Evolutionary conservation across 2,113 vertebrate species (phyloP).

Genomic region (Catharus fuscescens): DNA sequence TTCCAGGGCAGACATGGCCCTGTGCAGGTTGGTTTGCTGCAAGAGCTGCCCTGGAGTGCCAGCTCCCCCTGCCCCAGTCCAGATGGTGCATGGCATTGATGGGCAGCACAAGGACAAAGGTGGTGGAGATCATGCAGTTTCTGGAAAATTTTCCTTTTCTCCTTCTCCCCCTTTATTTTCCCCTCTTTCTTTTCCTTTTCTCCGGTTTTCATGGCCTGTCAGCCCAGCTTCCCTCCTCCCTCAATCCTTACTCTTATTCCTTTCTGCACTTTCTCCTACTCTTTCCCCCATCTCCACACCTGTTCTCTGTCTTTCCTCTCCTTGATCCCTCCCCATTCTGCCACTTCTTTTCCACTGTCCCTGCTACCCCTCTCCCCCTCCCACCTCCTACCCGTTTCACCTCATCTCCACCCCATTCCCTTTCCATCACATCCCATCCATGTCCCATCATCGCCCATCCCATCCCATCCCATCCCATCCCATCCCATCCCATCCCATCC

Average conservation of each 20-base stretch:
- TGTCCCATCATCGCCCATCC: rapidly evolving
- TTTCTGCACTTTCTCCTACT: background rate
- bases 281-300: background rate
- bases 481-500: background rate
- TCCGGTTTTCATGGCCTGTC: background rate
- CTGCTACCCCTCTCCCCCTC: background rate
- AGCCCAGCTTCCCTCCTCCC: background rate
- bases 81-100: rapidly evolving
- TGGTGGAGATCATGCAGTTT: background rate
- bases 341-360: background rate
- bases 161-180: rapidly evolving
- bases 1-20: rapidly evolving
- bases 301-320: background rate
- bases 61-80: rapidly evolving
- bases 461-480: background rate
- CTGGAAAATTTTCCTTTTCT: background rate
- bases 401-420: background rate
- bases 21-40: rapidly evolving
- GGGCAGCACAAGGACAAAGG: background rate
- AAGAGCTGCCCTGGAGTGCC: no score
- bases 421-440: no score
- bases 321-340: background rate
- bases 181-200: background rate
- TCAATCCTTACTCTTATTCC: background rate
- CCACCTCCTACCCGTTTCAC: rapidly evolving